A percentile compares a stretch with the other conserved stretches of the same genome.
phyloP scores from a whole-genome alignment of 2,797 vertebrate genomes.

The Phoeniculus purpureus region DNA sequence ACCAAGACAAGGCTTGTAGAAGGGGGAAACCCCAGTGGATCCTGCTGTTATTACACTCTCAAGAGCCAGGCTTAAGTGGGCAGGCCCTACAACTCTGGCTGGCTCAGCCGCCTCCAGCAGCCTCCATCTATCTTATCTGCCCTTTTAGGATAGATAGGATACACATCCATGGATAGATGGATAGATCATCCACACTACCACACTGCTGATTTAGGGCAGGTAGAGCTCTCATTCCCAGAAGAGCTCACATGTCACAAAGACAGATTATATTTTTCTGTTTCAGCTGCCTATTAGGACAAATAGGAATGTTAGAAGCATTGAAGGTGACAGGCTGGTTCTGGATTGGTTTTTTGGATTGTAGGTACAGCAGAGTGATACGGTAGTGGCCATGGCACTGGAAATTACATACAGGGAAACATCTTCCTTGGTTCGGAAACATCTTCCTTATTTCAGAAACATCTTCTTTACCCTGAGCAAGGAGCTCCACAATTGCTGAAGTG shows the following conservation, averaged over 20 bases:
- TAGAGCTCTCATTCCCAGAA: not conserved
- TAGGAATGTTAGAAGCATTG: not conserved
- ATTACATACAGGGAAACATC: not conserved
- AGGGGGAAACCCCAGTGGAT: not conserved
- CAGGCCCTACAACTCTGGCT: not conserved
- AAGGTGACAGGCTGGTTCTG: not conserved
- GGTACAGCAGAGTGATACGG: not conserved
- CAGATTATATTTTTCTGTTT: not conserved
- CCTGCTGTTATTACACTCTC: not conserved
- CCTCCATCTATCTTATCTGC: not conserved
- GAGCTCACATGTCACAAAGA: not conserved
- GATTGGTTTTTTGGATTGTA: not conserved
- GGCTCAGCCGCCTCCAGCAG: slow-evolving; percentile 3
- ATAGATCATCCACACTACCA: not conserved
- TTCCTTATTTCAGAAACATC: not conserved
- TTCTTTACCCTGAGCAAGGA: not conserved
- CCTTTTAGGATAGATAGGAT: not conserved
- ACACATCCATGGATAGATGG: no score
- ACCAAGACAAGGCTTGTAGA: not conserved
- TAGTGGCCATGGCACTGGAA: not conserved
- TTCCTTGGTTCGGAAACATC: not conserved
- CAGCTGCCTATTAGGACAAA: not conserved
- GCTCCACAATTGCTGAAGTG: not conserved
- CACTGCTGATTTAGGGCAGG: not conserved
- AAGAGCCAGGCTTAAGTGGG: not conserved